Evolutionary conservation across 1,140 invertebrate genomes (phyloP).

Genomic region (Trinorchestia longiramus): DNA sequence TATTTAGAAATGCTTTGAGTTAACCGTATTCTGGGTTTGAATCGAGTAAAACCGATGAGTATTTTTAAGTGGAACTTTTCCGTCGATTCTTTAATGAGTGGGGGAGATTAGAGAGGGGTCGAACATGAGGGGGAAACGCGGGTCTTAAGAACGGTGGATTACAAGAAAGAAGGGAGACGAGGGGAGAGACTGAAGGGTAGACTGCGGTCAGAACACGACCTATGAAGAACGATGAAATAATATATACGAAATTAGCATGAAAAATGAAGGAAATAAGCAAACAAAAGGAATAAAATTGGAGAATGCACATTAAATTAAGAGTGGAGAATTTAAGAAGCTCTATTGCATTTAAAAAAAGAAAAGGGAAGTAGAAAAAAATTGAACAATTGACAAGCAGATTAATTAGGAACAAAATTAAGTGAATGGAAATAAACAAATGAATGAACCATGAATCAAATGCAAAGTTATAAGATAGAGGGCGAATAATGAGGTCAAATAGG

Average conservation of each 20-base stretch:
- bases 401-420: not conserved
- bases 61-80: slow-evolving; percentile 20
- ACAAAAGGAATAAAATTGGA: not conserved
- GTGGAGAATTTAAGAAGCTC: too few relatives aligned
- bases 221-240: not conserved
- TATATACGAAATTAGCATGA: not conserved
- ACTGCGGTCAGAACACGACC: not conserved
- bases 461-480: not conserved
- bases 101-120: slow-evolving; percentile 14
- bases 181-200: not conserved
- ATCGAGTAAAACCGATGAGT: slow-evolving; percentile 27
- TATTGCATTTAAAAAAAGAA: not conserved
- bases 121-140: not conserved
- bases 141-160: not conserved
- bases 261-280: not conserved
- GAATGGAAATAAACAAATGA: not conserved
- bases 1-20: slow-evolving; percentile 19
- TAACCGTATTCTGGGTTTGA: slow-evolving; percentile 27
- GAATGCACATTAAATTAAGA: not conserved
- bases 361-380: too few relatives aligned
- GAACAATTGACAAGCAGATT: not conserved
- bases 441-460: not conserved
- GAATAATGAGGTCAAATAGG: not conserved
- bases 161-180: not conserved
- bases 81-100: not conserved